Percentiles rank a stretch among this genome's conserved stretches.
Evolutionary conservation across 1,140 invertebrate genomes (phyloP).

Genomic region (Euura lappo): DNA sequence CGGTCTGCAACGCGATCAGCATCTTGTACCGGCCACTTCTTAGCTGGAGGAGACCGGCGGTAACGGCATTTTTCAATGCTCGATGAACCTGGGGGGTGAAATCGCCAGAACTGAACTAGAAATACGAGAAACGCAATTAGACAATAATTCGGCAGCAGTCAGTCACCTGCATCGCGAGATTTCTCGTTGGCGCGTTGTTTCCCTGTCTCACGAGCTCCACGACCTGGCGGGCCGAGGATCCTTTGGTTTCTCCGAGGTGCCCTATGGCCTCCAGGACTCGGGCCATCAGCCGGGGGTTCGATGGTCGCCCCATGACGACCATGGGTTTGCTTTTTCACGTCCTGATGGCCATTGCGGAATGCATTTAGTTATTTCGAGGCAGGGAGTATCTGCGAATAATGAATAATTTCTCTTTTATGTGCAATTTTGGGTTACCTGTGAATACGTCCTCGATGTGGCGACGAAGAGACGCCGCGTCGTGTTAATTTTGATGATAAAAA

Average conservation of each 20-base stretch:
- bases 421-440: too few relatives aligned
- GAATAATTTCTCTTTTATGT: too few relatives aligned
- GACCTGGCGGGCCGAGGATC: conserved; percentile 38
- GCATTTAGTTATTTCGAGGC: too few relatives aligned
- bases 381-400: too few relatives aligned
- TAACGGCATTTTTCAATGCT: conserved; percentile 50
- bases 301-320: conserved; percentile 37
- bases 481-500: background rate
- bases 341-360: too few relatives aligned
- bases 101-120: background rate
- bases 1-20: conserved; percentile 18
- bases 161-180: conserved; percentile 42
- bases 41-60: conserved; percentile 45
- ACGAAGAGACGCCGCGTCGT: background rate
- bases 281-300: conserved; percentile 40
- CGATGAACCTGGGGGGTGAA: conserved; percentile 39
- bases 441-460: background rate
- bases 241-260: conserved; percentile 32
- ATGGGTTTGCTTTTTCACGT: too few relatives aligned
- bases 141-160: background rate
- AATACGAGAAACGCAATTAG: too few relatives aligned
- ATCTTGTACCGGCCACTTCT: conserved; percentile 48
- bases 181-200: conserved; percentile 27
- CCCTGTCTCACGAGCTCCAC: conserved; percentile 29
- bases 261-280: conserved; percentile 40